phyloP scores from a whole-genome alignment of 2,888 invertebrate genomes.

The Microplitis manilae region DNA sequence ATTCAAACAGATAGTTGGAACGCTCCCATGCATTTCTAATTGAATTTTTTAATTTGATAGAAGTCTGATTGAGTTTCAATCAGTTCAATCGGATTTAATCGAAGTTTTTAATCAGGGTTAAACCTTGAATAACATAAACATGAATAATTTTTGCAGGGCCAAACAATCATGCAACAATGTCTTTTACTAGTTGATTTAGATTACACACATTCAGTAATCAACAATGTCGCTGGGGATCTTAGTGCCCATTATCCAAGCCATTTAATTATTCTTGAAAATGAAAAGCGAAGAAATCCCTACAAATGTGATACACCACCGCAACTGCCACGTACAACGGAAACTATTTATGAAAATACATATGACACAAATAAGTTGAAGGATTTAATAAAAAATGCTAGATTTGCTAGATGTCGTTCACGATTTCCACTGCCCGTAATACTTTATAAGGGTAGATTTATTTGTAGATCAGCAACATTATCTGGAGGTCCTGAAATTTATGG shows the following conservation, averaged over 20 bases:
- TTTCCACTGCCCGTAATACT: slow-evolving; percentile 86
- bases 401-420: slow-evolving; percentile 82
- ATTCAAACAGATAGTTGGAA: no score
- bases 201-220: slow-evolving; percentile 78
- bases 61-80: no score
- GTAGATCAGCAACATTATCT: slow-evolving; percentile 83
- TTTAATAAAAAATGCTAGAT: slow-evolving; percentile 78
- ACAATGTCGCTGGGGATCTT: slow-evolving; percentile 79
- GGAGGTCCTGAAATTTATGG: slow-evolving; percentile 83
- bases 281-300: slow-evolving; percentile 68
- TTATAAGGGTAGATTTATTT: slow-evolving; percentile 81
- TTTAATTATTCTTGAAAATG: slow-evolving; percentile 78
- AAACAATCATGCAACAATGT: slow-evolving; percentile 77
- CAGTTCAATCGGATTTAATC: no score
- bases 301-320: slow-evolving; percentile 62
- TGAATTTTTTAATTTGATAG: no score
- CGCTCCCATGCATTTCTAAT: no score
- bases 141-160: slow-evolving; percentile 70
- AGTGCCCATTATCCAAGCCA: slow-evolving; percentile 82
- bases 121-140: neutral
- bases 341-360: slow-evolving; percentile 76
- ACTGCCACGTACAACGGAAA: slow-evolving; percentile 68
- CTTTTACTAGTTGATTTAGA: slow-evolving; percentile 78
- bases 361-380: slow-evolving; percentile 77
- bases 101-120: no score